phyloP scores from a whole-genome alignment of 2,888 invertebrate genomes.

The Diaperis boleti region DNA sequence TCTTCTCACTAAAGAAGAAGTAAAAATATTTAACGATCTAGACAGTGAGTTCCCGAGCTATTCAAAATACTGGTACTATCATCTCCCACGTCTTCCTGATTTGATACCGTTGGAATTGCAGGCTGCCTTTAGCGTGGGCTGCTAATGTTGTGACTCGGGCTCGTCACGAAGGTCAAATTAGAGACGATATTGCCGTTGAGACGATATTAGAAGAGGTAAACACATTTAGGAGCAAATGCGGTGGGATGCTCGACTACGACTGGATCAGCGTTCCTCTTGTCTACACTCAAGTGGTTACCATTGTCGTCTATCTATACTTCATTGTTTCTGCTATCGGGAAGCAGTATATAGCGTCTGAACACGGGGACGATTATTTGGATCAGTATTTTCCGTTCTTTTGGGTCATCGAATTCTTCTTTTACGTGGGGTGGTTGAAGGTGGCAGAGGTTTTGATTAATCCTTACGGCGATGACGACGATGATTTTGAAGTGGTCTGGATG shows the following conservation, averaged over 20 bases:
- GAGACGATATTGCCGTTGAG: slow-evolving; percentile 89
- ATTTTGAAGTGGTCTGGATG: slow-evolving; percentile 92
- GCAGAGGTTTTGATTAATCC: slow-evolving; percentile 92
- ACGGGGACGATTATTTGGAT: slow-evolving; percentile 68
- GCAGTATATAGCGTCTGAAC: slow-evolving; percentile 76
- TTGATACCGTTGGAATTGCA: slow-evolving; percentile 52
- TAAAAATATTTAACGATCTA: slow-evolving; percentile 80
- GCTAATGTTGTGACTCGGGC: slow-evolving; percentile 88
- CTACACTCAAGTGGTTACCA: slow-evolving; percentile 88
- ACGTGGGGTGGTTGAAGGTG: slow-evolving; percentile 92
- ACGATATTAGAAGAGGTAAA: slow-evolving; percentile 88
- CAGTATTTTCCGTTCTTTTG: slow-evolving; percentile 91
- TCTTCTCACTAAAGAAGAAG: slow-evolving; percentile 83
- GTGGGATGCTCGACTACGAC: slow-evolving; percentile 80
- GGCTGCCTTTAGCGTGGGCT: slow-evolving; percentile 90
- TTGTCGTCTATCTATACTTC: slow-evolving; percentile 92
- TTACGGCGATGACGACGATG: slow-evolving; percentile 91
- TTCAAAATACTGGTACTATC: slow-evolving; percentile 84
- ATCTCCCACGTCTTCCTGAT: not conserved
- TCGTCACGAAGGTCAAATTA: slow-evolving; percentile 85
- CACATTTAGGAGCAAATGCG: slow-evolving; percentile 82
- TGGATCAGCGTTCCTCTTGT: slow-evolving; percentile 84
- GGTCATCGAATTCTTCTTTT: slow-evolving; percentile 87
- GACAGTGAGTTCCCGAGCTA: slow-evolving; percentile 84
- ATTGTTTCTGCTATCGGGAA: slow-evolving; percentile 88